Evolutionary conservation across 2,797 vertebrate genomes (phyloP), one percentile per base, ranked within the genome.

Genomic region (Muscicapa comitata): DNA sequence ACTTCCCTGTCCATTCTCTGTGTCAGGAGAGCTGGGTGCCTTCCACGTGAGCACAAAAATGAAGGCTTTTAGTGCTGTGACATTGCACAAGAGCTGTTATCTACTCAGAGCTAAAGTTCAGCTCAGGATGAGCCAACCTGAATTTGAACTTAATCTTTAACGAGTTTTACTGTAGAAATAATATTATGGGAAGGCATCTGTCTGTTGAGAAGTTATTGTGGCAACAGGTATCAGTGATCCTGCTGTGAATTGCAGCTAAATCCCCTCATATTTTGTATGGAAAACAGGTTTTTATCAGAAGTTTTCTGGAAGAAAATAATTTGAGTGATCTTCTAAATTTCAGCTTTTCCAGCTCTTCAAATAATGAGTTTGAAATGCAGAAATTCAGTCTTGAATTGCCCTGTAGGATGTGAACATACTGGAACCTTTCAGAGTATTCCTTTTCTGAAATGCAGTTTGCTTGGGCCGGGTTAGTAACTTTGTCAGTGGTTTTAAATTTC

Each of bases 131-230:
- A 92, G 68, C 88, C 81, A 80, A n/a, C 45, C 57, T 96, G 86
- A 85, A 37, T 85, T 67, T 82, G 67, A 79, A 94, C 68, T 92
- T 89, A 50, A 83, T 58, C 85, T 82, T 85, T 61, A 91, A 68
- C 8, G 0, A 55, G 58, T 54, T 93, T 78, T 55, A 47, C 72
- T 68, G 70, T 18, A 88, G 53, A 59, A 83, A 54, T 76, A 45
- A 47, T 35, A 1, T 21, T 59, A 4, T 3, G 40, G 42, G 17
- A 37, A 65, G n/a, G 48, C 6, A 3, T 42, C 38, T 25, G 18
- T 78, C 31, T 23, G 0, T 24, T 54, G 50, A 53, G 59, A 37
- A 35, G 31, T 71, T 84, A 12, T 6, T 50, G 8, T 54, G 57
- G 3, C 55, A 58, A 42, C 17, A 59, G 9, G 7, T 80, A 63